Conservation (phyloP, 1,140 invertebrate species). For the Leucophenga varia region DNA sequence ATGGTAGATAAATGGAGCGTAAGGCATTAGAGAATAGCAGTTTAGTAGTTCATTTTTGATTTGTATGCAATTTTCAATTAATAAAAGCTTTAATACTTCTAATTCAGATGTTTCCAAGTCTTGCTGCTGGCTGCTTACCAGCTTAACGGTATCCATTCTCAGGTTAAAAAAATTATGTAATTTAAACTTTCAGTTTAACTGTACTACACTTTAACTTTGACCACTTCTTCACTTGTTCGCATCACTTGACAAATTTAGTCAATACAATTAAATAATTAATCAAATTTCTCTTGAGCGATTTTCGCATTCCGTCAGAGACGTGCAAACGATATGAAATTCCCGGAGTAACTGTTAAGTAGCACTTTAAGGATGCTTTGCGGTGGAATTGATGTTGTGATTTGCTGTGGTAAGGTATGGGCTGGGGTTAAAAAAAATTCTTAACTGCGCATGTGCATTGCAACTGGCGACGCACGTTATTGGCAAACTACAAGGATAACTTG, state of each 20-base stretch:
- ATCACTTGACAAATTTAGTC: conserved; percentile 21
- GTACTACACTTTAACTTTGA: no score
- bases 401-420: conserved; percentile 29
- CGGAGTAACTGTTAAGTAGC: conserved; percentile 32
- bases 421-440: no score
- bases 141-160: conserved; percentile 42
- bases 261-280: conserved; percentile 45
- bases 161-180: no score
- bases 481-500: no score
- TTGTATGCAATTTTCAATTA: conserved; percentile 14
- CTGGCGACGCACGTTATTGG: no score
- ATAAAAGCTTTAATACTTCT: conserved; percentile 39
- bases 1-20: background rate
- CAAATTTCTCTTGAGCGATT: conserved; percentile 27
- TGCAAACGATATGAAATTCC: conserved; percentile 31
- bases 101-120: background rate
- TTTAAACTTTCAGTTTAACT: no score
- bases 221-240: no score
- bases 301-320: conserved; percentile 34
- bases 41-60: conserved; percentile 13
- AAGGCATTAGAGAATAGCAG: no score
- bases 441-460: no score
- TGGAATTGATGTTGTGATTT: conserved; percentile 23
- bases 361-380: conserved; percentile 9
- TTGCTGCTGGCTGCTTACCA: conserved; percentile 30